Evolutionary conservation across 1,140 invertebrate species (phyloP).

Genomic region (Bilobella aurantiaca): DNA sequence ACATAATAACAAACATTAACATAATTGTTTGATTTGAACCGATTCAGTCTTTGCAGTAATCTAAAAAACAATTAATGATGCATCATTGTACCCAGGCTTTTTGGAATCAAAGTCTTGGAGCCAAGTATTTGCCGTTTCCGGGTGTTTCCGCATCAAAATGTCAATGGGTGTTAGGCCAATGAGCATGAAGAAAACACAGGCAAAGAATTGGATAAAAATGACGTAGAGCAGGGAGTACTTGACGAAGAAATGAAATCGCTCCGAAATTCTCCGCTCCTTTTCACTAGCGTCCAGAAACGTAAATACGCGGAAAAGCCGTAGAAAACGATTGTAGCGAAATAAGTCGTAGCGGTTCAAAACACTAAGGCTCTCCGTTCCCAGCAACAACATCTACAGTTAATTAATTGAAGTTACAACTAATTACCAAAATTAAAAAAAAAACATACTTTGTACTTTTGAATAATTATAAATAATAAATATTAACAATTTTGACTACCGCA

Average conservation of each 20-base stretch:
- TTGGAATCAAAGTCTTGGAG: neutral
- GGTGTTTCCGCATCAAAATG: neutral
- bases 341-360: slow-evolving; percentile 7
- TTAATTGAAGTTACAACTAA: neutral
- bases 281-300: slow-evolving; percentile 14
- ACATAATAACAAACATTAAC: too few relatives aligned
- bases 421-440: too few relatives aligned
- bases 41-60: too few relatives aligned
- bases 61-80: too few relatives aligned
- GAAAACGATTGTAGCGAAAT: slow-evolving; percentile 17
- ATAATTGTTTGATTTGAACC: too few relatives aligned
- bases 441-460: too few relatives aligned
- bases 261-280: slow-evolving; percentile 6
- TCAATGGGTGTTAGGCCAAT: neutral
- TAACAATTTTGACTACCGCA: neutral
- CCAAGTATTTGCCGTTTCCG: neutral
- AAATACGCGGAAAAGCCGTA: slow-evolving; percentile 5
- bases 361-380: slow-evolving; percentile 1
- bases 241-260: slow-evolving; percentile 10
- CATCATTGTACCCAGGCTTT: neutral
- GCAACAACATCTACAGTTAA: neutral
- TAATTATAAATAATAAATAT: slow-evolving; percentile 10
- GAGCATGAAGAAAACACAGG: slow-evolving; percentile 13
- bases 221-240: slow-evolving; percentile 10
- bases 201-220: slow-evolving; percentile 9